Evolutionary conservation across 2,888 invertebrate species (phyloP).

Genomic region (Sepioteuthis lessoniana): DNA sequence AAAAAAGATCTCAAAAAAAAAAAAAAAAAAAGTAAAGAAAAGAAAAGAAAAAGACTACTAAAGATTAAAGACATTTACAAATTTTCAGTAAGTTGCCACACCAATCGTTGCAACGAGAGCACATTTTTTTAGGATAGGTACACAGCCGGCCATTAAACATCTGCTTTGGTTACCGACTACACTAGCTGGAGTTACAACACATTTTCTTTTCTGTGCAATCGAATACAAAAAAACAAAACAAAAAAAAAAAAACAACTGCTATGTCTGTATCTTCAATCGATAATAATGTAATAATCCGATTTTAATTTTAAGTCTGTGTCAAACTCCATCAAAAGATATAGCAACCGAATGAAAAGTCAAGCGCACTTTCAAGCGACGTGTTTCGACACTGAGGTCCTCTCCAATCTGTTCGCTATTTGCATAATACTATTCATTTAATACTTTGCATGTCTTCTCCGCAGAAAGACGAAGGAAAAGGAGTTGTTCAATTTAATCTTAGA

Average conservation of each 20-base stretch:
- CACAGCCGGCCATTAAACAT: background rate
- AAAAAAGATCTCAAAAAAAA: background rate
- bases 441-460: background rate
- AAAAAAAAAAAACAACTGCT: background rate
- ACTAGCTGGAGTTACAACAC: background rate
- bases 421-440: background rate
- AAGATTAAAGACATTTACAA: no score
- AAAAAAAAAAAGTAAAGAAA: no score
- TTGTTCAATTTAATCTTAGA: no score
- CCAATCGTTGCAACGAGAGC: background rate
- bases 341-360: background rate
- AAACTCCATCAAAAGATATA: background rate
- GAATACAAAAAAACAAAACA: background rate
- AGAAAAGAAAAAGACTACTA: no score
- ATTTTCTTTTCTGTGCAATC: background rate
- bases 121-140: background rate
- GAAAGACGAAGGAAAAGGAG: no score
- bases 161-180: background rate
- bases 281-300: background rate
- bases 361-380: background rate
- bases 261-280: background rate
- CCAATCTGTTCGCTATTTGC: background rate
- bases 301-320: background rate
- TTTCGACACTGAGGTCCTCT: background rate
- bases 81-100: background rate